phyloP scores from a whole-genome alignment of 1,140 invertebrate genomes.

The Anoplolepis gracilipes region DNA sequence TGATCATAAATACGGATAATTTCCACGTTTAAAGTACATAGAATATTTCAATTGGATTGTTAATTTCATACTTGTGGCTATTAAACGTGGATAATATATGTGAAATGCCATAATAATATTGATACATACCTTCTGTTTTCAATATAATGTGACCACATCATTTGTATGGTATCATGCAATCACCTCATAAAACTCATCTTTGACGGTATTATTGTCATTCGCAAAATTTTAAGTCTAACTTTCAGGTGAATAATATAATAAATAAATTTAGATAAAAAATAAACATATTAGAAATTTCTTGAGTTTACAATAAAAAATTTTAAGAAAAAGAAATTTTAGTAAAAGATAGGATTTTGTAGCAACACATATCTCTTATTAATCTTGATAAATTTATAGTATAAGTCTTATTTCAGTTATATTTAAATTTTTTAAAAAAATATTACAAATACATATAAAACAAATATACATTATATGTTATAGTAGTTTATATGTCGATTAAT shows the following conservation, averaged over 20 bases:
- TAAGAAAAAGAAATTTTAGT: slow-evolving; percentile 3
- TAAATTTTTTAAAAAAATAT: too few relatives aligned
- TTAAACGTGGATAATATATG: slow-evolving; percentile 26
- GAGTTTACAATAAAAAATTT: too few relatives aligned
- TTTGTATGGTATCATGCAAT: slow-evolving; percentile 1
- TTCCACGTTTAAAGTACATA: background rate
- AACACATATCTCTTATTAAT: background rate
- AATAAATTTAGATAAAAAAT: background rate
- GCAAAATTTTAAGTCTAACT: slow-evolving; percentile 19
- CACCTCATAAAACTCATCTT: slow-evolving; percentile 8
- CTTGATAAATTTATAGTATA: too few relatives aligned
- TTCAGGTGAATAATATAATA: background rate
- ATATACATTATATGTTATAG: background rate
- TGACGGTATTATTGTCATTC: background rate
- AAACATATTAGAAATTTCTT: background rate
- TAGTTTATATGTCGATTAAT: background rate
- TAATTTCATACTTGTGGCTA: slow-evolving; percentile 45
- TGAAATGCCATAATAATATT: slow-evolving; percentile 36
- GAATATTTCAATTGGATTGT: slow-evolving; percentile 40
- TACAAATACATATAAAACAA: background rate
- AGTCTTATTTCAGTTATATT: too few relatives aligned
- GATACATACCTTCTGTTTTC: slow-evolving; percentile 37
- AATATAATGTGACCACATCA: slow-evolving; percentile 24
- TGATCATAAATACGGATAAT: slow-evolving; percentile 62
- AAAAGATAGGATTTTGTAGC: background rate